Percentiles rank a stretch among this genome's conserved stretches.
These are phyloP conservation scores for Holothuria scabra DNA, from an alignment of 53 echinoderm and acorn worm species.

Conservation along the genomic window DNA sequence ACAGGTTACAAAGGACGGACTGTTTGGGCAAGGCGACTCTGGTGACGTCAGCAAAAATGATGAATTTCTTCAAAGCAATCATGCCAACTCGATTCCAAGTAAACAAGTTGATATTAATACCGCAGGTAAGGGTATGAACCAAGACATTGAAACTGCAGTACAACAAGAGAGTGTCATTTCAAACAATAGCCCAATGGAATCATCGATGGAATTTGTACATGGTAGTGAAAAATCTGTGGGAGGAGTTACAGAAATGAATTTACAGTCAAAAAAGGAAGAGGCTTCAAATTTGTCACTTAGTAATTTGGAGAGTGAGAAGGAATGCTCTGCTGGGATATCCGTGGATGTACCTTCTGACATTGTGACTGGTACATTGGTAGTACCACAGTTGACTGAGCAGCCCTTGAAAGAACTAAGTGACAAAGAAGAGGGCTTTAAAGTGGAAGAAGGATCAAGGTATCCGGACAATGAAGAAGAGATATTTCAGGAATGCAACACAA, in stretches of 20 bases:
- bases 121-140: slow-evolving; percentile 16
- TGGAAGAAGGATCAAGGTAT: slow-evolving; percentile 2
- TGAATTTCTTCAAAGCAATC: not conserved
- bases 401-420: slow-evolving; percentile 19
- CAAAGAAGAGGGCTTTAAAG: slow-evolving; percentile 35
- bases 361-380: not conserved
- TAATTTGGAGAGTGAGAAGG: slow-evolving; percentile 1
- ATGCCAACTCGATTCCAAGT: not conserved
- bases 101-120: slow-evolving; percentile 22
- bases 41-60: not conserved
- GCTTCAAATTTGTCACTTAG: too few relatives aligned
- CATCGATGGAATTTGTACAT: not conserved
- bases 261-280: not conserved
- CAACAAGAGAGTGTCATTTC: too few relatives aligned
- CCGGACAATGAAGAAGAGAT: not conserved
- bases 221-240: not conserved
- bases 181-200: not conserved
- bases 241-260: not conserved
- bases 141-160: not conserved
- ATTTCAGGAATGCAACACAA: slow-evolving; percentile 35
- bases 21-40: not conserved
- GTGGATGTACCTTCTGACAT: not conserved
- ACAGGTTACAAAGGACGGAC: not conserved
- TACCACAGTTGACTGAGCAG: slow-evolving; percentile 1
- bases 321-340: not conserved